Base-by-base conservation (phyloP, 2,113 vertebrate species). In the Condylura cristata region DNA sequence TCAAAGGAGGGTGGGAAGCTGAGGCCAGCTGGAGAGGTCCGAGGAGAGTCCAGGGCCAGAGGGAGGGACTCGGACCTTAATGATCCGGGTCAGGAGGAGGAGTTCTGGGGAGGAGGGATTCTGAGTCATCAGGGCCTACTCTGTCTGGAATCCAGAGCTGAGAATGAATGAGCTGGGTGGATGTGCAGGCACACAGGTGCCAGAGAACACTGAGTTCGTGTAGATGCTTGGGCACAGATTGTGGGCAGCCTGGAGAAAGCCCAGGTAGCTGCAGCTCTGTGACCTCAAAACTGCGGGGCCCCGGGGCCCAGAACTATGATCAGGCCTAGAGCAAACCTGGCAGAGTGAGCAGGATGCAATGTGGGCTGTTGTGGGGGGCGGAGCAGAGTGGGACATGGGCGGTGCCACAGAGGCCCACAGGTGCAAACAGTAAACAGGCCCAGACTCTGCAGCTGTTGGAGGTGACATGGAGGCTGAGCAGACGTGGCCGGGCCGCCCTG, bases 381-480 rank as follows among this genome's bases (percentile, higher is more conserved):
- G 83, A 12, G 39, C 76, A 39, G 28, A 14, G 10, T 8, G 74
- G 46, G 88, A 56, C 78, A 44, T 0, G 3, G 78, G 86, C 0
- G 3, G 46, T 28, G 46, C 66, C 61, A 10, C 0, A 0, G 56
- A 90, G 60, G 41, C 48, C 46, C n/a, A 6, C 96, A 96, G 97
- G 96, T 97, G 93, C 90, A 80, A 65, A 94, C 90, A 91, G 89
- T 93, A 95, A 97, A 88, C 86, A 83, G 83, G 81, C 58, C 80
- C 88, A 78, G 91, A 72, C 70, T 56, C 84, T 79, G 79, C 88
- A 94, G 95, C 90, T 96, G 91, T 34, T 46, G 41, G 84, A 95
- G 92, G 93, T 82, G 95, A 89, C 88, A 48, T 5, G 5, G 74
- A 94, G 90, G 70, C 90, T 95, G 95, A 97, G 46, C 92, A 96